Base-by-base conservation (phyloP, 2,113 vertebrate genomes). In the Dipodomys spectabilis region DNA sequence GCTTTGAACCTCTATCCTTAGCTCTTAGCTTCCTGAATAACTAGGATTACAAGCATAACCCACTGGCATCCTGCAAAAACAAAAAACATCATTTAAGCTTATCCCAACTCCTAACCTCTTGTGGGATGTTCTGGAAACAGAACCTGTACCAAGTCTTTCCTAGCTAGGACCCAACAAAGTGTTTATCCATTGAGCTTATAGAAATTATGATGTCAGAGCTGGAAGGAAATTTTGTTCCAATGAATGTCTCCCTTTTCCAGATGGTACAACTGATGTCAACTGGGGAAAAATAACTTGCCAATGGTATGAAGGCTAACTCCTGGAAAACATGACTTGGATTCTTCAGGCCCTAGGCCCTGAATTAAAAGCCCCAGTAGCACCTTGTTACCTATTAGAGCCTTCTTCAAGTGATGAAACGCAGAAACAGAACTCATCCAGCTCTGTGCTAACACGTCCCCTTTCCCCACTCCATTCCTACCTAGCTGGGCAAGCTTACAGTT, bases 401-500 rank as follows among this genome's bases (percentile, higher is more conserved):
- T 64, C 64, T 90, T 64, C 44, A 22, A 22, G 1, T 0, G 2
- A 57, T 45, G 44, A 81, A 75, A 30, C 73, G 39, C 65, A 82
- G 62, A 62, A 16, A 6, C 67, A 57, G 35, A 60, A 45, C 44
- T 80, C 88, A 32, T 32, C 65, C 25, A 35, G 44, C 64, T 88
- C 83, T 0, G 0, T 1, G 5, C 68, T 23, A 32, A 85, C 7
- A 0, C 9, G 32, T 86, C 60, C 91, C 89, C 89, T 94, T 78
- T 93, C 39, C 86, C 74, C 60, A 57, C 71, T 88, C 97, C 86
- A 45, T 77, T 90, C 83, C 88, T 81, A 85, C 74, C 64, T 95
- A 85, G 88, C 94, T 89, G 90, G 95, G 79, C 5, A 5, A 91
- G 96, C 95, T 83, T 94, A 92, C 95, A 82, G 96, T 94, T 97